A percentile compares a stretch with the other conserved stretches of the same genome.
phyloP scores from a whole-genome alignment of 2,797 vertebrate species.

The Lagodon rhomboides region DNA sequence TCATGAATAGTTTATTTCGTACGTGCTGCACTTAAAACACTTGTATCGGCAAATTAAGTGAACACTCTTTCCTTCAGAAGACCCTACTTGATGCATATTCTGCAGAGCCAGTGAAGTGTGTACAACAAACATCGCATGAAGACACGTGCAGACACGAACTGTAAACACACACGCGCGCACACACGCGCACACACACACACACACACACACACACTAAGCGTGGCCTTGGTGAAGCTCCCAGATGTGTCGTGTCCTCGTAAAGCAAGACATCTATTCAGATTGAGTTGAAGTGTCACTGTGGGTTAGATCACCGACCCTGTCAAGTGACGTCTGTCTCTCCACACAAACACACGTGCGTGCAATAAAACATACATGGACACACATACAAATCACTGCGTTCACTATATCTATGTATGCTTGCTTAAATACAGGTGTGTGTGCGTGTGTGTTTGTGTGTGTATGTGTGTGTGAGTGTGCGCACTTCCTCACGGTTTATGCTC shows the following conservation, averaged over 20 bases:
- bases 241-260: conserved; percentile 49
- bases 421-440: conserved; percentile 45
- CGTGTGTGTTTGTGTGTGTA: conserved; percentile 30
- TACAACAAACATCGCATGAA: conserved; percentile 20
- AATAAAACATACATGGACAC: background rate
- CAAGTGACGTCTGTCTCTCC: conserved; percentile 6
- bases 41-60: background rate
- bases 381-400: conserved; percentile 30
- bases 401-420: conserved; percentile 45
- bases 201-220: background rate
- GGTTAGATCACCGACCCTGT: conserved; percentile 39
- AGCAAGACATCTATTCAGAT: conserved; percentile 41
- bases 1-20: background rate
- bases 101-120: conserved; percentile 11
- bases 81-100: background rate
- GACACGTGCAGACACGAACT: background rate
- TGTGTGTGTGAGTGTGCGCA: conserved; percentile 19
- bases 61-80: background rate
- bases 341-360: background rate
- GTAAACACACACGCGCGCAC: background rate
- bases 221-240: conserved; percentile 31
- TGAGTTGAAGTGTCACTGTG: conserved; percentile 31
- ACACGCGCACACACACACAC: too few species aligned
- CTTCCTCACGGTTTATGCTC: conserved; percentile 58
- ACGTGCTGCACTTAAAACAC: background rate